These are phyloP conservation scores for Macquaria ambigua DNA, from an alignment of 2,113 vertebrate species.

Conservation along the genomic window DNA sequence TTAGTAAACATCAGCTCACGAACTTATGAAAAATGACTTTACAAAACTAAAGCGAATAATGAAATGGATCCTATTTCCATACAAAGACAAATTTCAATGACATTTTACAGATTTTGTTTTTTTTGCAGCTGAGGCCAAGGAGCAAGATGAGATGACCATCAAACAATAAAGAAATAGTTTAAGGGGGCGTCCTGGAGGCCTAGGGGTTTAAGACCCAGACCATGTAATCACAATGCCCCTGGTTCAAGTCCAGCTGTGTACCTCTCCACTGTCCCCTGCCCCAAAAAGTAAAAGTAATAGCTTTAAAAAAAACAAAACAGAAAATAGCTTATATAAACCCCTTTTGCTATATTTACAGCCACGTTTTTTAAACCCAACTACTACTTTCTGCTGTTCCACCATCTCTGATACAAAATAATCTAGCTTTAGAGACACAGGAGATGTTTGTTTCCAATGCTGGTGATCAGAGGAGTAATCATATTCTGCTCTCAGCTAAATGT, in stretches of 20 bases:
- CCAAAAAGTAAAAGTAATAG: neutral
- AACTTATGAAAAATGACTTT: neutral
- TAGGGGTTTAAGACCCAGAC: neutral
- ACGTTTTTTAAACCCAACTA: neutral
- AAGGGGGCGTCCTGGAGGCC: neutral
- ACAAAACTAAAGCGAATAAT: neutral
- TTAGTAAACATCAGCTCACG: neutral
- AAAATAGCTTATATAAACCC: neutral
- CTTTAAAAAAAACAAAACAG: neutral
- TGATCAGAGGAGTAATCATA: neutral
- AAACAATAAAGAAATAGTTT: neutral
- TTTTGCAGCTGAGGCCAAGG: neutral
- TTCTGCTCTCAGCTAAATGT: neutral
- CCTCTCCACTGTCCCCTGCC: neutral
- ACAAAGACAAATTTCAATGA: neutral
- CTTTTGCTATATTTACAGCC: neutral
- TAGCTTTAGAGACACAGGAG: conserved; percentile 1
- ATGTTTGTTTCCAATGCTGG: neutral
- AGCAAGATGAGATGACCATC: neutral
- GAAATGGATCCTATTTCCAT: neutral
- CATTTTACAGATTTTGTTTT: no score
- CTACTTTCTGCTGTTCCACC: neutral
- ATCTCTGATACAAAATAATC: conserved; percentile 8
- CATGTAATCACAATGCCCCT: neutral
- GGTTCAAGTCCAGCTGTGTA: neutral